Evolutionary conservation across 2,797 vertebrate species (phyloP).

Genomic region (Meda fulgida): DNA sequence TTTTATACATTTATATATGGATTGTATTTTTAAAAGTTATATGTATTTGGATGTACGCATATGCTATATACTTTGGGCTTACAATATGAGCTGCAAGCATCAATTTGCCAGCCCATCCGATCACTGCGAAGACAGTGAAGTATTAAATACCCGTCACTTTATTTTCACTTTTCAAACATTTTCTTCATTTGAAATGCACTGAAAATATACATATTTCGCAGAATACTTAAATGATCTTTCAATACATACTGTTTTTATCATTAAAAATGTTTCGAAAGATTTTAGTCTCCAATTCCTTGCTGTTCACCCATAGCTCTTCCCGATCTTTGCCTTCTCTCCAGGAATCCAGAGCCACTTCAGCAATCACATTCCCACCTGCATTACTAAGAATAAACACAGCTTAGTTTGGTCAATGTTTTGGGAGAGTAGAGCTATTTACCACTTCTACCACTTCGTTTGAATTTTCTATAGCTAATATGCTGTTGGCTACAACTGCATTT

Average conservation of each 20-base stretch:
- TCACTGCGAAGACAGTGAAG: no score
- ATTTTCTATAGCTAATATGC: background rate
- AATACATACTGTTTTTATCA: constrained; percentile 4
- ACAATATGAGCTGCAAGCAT: no score
- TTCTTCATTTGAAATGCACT: no score
- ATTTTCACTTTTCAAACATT: no score
- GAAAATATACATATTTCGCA: background rate
- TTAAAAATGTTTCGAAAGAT: background rate
- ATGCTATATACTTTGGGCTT: no score
- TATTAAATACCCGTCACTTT: no score
- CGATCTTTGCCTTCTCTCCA: constrained; percentile 10
- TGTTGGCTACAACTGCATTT: background rate
- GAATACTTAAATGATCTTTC: background rate
- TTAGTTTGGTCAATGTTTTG: background rate
- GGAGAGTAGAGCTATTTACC: background rate
- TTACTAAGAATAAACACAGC: background rate
- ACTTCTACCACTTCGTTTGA: background rate
- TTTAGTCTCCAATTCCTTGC: constrained; percentile 5
- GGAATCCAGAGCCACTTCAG: constrained; percentile 15
- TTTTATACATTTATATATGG: no score
- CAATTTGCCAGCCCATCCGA: no score
- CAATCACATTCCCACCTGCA: constrained; percentile 7
- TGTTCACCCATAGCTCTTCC: constrained; percentile 10
- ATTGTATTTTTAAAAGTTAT: no score
- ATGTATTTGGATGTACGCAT: no score